Percentiles rank a stretch among this genome's conserved stretches.
phyloP scores from a whole-genome alignment of 2,888 invertebrate species.

The Yponomeuta evonymella region DNA sequence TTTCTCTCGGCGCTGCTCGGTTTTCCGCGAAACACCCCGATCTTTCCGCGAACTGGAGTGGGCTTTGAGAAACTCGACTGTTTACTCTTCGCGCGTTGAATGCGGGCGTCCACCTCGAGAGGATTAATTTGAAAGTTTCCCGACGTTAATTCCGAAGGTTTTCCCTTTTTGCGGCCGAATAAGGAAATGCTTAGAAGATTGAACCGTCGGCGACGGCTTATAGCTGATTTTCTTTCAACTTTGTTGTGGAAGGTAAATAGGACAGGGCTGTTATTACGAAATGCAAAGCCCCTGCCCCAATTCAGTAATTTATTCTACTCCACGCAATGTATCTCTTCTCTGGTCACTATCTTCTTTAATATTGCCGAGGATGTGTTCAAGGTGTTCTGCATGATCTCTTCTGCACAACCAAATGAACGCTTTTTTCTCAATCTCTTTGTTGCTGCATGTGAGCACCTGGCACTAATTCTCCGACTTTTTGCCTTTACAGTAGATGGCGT shows the following conservation, averaged over 20 bases:
- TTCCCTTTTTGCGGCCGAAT: constrained; percentile 54
- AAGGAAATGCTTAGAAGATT: constrained; percentile 39
- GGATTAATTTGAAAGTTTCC: constrained; percentile 65
- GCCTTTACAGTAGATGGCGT: background rate
- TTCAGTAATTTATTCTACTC: too few species aligned
- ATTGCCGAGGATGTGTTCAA: too few species aligned
- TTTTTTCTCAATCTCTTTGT: too few species aligned
- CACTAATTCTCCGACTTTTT: too few species aligned
- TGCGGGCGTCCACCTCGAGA: constrained; percentile 52
- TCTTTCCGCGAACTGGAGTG: constrained; percentile 41
- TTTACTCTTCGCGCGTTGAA: constrained; percentile 51
- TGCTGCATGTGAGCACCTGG: too few species aligned
- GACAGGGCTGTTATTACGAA: too few species aligned
- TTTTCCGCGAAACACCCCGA: constrained; percentile 45
- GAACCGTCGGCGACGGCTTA: constrained; percentile 35
- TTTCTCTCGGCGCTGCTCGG: constrained; percentile 38
- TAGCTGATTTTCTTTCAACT: constrained; percentile 6
- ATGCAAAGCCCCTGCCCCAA: too few species aligned
- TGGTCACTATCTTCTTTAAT: too few species aligned
- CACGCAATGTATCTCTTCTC: too few species aligned
- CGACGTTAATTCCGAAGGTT: constrained; percentile 52
- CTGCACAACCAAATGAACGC: too few species aligned
- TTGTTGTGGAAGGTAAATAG: background rate
- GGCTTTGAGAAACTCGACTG: constrained; percentile 37
- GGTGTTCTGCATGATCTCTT: too few species aligned